Evolutionary conservation across 2,797 vertebrate genomes (phyloP).

Genomic region (Pelobates cultripes): DNA sequence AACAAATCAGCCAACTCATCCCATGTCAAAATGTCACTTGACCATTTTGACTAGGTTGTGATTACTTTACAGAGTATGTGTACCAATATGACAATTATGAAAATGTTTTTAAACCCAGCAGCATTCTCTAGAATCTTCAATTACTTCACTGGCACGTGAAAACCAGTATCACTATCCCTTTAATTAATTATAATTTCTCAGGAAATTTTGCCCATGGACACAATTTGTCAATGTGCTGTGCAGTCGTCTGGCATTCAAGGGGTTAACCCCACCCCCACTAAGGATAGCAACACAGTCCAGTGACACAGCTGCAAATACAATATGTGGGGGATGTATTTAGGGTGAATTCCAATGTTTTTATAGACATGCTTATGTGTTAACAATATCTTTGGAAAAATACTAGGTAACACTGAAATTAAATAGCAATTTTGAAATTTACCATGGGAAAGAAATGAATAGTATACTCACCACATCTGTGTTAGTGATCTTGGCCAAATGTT

Average conservation of each 20-base stretch:
- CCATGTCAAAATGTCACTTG: no score
- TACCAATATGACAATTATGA: no score
- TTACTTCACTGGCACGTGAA: no score
- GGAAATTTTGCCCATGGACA: no score
- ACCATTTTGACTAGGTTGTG: no score
- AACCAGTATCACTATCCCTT: no score
- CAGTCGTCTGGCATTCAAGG: neutral
- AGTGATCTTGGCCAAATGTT: slow-evolving; percentile 94
- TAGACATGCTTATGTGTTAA: neutral
- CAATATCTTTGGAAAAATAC: neutral
- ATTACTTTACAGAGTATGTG: no score
- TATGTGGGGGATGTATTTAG: slow-evolving; percentile 1
- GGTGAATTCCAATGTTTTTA: slow-evolving; percentile 6
- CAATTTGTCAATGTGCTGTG: no score
- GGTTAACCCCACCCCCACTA: neutral
- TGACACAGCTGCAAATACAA: slow-evolving; percentile 34
- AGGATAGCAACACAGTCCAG: neutral
- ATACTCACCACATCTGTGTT: slow-evolving; percentile 95
- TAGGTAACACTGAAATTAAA: slow-evolving; percentile 22
- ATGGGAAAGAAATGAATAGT: slow-evolving; percentile 37
- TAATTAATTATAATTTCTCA: no score
- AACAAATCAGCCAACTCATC: no score
- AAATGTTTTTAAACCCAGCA: no score
- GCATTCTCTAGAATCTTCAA: no score
- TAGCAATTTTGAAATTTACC: slow-evolving; percentile 12